Conservation (phyloP, 2,113 vertebrate genomes). For the Sinocyclocheilus anshuiensis region DNA sequence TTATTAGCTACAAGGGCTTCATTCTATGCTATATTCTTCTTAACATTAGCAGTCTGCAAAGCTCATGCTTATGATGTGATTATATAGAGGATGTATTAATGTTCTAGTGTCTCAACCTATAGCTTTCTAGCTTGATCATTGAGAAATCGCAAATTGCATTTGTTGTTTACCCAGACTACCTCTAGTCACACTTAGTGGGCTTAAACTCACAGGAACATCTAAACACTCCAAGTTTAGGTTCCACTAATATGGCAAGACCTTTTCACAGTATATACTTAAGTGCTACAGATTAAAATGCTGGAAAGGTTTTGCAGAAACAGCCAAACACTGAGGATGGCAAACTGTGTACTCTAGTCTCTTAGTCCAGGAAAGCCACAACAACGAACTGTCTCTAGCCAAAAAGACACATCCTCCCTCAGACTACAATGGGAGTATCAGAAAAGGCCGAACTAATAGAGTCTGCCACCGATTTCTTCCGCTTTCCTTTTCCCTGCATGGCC, state of each 20-base stretch:
- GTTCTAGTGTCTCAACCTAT: constrained; percentile 46
- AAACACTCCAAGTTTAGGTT: constrained; percentile 43
- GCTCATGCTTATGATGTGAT: constrained; percentile 53
- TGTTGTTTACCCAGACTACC: constrained; percentile 8
- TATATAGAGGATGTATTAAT: constrained; percentile 47
- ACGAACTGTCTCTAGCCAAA: constrained; percentile 52
- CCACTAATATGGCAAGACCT: constrained; percentile 62
- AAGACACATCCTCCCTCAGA: constrained; percentile 73
- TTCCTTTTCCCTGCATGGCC: constrained; percentile 75
- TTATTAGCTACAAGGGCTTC: constrained; percentile 58
- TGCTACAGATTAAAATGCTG: constrained; percentile 83
- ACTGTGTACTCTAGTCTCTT: constrained; percentile 52
- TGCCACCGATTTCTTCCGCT: constrained; percentile 91
- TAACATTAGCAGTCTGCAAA: constrained; percentile 59
- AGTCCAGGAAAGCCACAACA: constrained; percentile 61
- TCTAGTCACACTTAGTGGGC: constrained; percentile 18
- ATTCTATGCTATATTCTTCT: constrained; percentile 55
- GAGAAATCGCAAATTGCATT: constrained; percentile 25
- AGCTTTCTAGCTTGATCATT: constrained; percentile 34
- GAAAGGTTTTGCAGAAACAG: constrained; percentile 67
- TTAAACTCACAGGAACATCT: constrained; percentile 28
- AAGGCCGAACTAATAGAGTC: constrained; percentile 97
- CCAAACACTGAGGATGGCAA: constrained; percentile 44
- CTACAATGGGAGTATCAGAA: constrained; percentile 97
- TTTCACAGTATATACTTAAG: constrained; percentile 82